Evolutionary conservation across 2,888 invertebrate genomes (phyloP), one percentile per base, ranked within the genome.

Genomic region (Pterostichus niger): DNA sequence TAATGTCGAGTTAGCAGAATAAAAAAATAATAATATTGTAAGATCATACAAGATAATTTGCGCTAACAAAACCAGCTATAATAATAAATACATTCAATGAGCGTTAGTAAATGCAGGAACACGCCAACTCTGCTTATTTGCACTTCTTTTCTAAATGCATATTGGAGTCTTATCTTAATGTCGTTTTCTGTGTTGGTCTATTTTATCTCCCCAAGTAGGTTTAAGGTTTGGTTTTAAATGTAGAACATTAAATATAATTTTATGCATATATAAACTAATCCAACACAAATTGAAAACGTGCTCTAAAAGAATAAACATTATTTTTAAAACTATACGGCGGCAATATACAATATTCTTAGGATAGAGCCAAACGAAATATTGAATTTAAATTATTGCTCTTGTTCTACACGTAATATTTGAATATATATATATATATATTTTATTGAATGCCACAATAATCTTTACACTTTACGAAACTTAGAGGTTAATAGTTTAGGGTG

Each of bases 111-210:
- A 75, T 52, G 75, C 75, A 54, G 24, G 52, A 75, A 31, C 75
- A 75, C 52, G 75, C 75, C 13, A 54, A 31, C 33, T 33, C 54
- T 24, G 24, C 24, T 75, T 75, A 75, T 75, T 75, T 75, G 75
- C 75, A 75, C 75, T 75, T 75, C 75, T 54, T 75, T 75, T 75
- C 73, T 49, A 52, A 75, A 75, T 54, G 52, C 54, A 75, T 75
- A 75, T 75, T 75, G 75, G 35, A 52, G 44, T 75, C 75, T 75
- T 75, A 75, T 75, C 75, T 75, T 75, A 75, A 75, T 75, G 75
- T 54, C 31, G 52, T 75, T 75, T 75, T 75, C 54, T 75, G 33
- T 75, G 68, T 71, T 56, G 17, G 15, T 71, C 64, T 46, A 44
- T 71, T 46, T 15, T 17, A 44, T 71, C 17, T 56, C 3, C 64